Conservation (phyloP, 1,140 invertebrate genomes). For the Brachionus angularis region DNA sequence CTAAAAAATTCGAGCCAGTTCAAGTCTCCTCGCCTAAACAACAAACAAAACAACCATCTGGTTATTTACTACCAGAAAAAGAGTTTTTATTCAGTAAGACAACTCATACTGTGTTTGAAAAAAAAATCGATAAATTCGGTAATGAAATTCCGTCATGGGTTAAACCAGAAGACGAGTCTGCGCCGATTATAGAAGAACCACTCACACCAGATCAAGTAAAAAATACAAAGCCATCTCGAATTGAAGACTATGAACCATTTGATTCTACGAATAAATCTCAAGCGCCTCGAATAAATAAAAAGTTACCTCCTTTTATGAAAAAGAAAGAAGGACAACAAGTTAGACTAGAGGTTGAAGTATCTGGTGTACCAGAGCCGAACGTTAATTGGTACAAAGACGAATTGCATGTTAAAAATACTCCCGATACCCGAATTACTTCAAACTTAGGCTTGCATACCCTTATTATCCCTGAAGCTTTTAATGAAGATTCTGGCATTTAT, state of each 20-base stretch:
- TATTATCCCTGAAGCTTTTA: slow-evolving; percentile 85
- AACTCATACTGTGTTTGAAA: slow-evolving; percentile 30
- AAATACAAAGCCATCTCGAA: neutral
- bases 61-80: too few relatives aligned
- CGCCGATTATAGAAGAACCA: slow-evolving; percentile 1
- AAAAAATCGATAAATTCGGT: too few relatives aligned
- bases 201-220: neutral
- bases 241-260: slow-evolving; percentile 11
- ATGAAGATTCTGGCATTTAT: slow-evolving; percentile 85
- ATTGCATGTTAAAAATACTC: neutral
- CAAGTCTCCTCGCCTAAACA: too few relatives aligned
- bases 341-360: slow-evolving; percentile 10
- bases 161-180: neutral
- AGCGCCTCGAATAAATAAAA: neutral
- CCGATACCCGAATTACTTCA: slow-evolving; percentile 1
- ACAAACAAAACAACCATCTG: too few relatives aligned
- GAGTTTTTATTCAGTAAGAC: neutral
- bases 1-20: too few relatives aligned
- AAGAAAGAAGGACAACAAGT: slow-evolving; percentile 35
- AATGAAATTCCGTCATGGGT: neutral
- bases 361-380: neutral
- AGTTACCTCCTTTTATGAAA: neutral
- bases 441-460: slow-evolving; percentile 66
- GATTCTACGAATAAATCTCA: neutral
- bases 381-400: slow-evolving; percentile 34